Evolutionary conservation across 2,113 vertebrate genomes (phyloP).

Genomic region (Choloepus hoffmanni): DNA sequence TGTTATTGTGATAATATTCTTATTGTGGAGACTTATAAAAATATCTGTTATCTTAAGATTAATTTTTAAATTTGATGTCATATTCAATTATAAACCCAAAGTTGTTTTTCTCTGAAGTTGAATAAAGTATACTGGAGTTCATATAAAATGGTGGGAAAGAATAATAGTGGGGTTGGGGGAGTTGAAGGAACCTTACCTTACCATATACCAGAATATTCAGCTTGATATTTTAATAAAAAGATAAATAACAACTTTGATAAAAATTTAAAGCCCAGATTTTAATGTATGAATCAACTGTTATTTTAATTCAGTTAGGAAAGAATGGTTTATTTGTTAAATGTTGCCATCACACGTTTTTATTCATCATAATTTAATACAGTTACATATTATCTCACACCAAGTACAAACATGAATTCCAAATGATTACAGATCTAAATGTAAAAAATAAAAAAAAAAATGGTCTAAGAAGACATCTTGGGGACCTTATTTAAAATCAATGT

Average conservation of each 20-base stretch:
- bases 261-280: background rate
- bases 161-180: background rate
- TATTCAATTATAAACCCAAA: background rate
- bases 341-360: background rate
- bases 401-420: slow-evolving; percentile 11
- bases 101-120: background rate
- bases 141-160: background rate
- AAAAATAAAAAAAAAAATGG: background rate
- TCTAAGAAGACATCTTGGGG: background rate
- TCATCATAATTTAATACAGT: background rate
- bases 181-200: background rate
- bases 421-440: background rate
- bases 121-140: background rate
- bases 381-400: background rate
- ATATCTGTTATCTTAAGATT: background rate
- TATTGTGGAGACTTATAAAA: background rate
- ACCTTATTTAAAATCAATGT: background rate
- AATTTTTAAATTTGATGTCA: background rate
- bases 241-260: background rate
- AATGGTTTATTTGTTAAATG: background rate
- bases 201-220: background rate
- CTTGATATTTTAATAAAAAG: background rate
- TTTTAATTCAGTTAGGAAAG: background rate
- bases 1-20: background rate
- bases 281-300: background rate